A percentile compares a stretch with the other conserved stretches of the same genome.
These are phyloP conservation scores for Tragelaphus oryx DNA, from an alignment of 2,797 vertebrate species.

Conservation along the genomic window DNA sequence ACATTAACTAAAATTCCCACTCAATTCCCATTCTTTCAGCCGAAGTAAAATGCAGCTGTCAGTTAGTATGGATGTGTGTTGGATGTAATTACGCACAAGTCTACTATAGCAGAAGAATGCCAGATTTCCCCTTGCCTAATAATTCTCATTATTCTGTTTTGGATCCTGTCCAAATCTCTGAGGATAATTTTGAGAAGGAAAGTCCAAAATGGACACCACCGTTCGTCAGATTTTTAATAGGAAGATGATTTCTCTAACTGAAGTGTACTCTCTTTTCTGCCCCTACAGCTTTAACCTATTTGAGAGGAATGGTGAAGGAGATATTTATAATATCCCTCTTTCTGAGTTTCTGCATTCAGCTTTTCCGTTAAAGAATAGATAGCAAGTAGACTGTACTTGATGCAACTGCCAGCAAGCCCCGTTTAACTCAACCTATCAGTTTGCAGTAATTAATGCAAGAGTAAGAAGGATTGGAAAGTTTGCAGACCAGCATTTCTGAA, in stretches of 20 bases:
- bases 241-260: background rate
- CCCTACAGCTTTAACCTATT: slow-evolving; percentile 8
- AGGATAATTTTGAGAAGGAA: background rate
- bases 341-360: background rate
- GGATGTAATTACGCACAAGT: background rate
- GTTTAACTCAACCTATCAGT: background rate
- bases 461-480: background rate
- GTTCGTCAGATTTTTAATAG: background rate
- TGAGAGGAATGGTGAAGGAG: background rate
- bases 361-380: background rate
- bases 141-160: slow-evolving; percentile 33
- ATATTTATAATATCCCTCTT: slow-evolving; percentile 30
- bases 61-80: background rate
- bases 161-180: background rate
- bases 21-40: background rate
- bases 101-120: background rate
- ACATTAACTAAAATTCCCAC: background rate
- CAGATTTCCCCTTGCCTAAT: background rate
- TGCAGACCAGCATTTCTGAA: background rate
- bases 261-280: background rate
- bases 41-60: slow-evolving; percentile 35
- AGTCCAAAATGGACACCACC: background rate
- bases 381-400: background rate
- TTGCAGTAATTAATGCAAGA: slow-evolving; percentile 54
- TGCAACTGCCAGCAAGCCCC: background rate